Conservation (phyloP, 2,888 invertebrate species). For the Gymnocheta viridis region DNA sequence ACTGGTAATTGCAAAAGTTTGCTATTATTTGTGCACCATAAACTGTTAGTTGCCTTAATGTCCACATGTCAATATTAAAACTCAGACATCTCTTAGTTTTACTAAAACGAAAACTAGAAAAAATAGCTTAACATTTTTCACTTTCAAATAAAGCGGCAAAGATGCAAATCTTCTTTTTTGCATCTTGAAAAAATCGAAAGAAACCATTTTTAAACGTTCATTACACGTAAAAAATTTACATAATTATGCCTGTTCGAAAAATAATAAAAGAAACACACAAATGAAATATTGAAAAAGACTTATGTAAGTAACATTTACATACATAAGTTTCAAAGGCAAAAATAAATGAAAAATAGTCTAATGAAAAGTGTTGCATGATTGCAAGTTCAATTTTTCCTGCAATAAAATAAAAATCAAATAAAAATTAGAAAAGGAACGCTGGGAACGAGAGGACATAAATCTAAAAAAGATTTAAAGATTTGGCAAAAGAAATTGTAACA, state of each 20-base stretch:
- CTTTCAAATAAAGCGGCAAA: constrained; percentile 53
- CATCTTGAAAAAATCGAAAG: constrained; percentile 5
- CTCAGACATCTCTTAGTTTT: constrained; percentile 17
- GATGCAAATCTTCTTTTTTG: constrained; percentile 58
- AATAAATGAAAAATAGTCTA: constrained; percentile 74
- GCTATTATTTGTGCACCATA: not conserved
- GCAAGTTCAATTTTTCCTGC: constrained; percentile 38
- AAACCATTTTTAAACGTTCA: constrained; percentile 32
- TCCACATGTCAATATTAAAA: constrained; percentile 31
- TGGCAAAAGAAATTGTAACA: constrained; percentile 61
- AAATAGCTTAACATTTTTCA: constrained; percentile 54
- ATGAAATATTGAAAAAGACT: not conserved
- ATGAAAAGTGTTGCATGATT: constrained; percentile 79
- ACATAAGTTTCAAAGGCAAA: constrained; percentile 15
- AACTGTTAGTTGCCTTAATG: constrained; percentile 29
- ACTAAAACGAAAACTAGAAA: constrained; percentile 1
- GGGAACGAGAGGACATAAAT: constrained; percentile 57
- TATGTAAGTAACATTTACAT: constrained; percentile 4
- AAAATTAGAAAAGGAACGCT: constrained; percentile 41
- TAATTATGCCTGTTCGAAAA: constrained; percentile 72
- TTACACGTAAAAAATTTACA: constrained; percentile 74
- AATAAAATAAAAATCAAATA: constrained; percentile 16
- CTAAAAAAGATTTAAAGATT: constrained; percentile 57
- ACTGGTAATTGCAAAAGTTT: too few species aligned
- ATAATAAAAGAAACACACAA: not conserved